Evolutionary conservation across 1,140 invertebrate genomes (phyloP).

Genomic region (Akabosia matsudoensis): DNA sequence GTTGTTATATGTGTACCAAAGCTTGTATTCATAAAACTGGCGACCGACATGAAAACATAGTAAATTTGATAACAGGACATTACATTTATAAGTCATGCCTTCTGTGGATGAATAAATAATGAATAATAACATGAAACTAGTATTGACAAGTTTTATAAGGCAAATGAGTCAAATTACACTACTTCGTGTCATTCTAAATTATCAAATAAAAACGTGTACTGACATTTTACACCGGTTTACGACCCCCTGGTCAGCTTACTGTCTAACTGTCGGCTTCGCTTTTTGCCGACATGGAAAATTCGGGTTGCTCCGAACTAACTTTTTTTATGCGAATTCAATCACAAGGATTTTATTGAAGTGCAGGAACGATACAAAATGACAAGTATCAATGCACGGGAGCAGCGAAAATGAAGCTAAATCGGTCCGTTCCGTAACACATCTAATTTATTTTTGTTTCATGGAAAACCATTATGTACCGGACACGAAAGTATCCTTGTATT

Average conservation of each 20-base stretch:
- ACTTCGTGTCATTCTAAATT: conserved; percentile 21
- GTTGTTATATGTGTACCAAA: neutral
- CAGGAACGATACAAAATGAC: too few relatives aligned
- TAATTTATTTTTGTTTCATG: too few relatives aligned
- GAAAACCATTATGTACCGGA: too few relatives aligned
- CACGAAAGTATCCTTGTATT: too few relatives aligned
- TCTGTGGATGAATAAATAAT: conserved; percentile 13
- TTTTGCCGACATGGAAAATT: too few relatives aligned
- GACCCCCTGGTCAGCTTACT: conserved; percentile 17
- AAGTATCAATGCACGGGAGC: too few relatives aligned
- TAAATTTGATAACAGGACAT: conserved; percentile 7
- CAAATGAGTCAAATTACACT: conserved; percentile 24
- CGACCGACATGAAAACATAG: neutral
- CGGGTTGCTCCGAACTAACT: too few relatives aligned
- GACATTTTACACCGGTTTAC: conserved; percentile 21
- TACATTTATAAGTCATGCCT: neutral
- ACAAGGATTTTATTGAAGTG: too few relatives aligned
- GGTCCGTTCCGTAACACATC: too few relatives aligned
- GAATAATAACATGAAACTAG: conserved; percentile 15
- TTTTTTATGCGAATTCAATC: too few relatives aligned
- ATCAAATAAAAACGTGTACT: conserved; percentile 15
- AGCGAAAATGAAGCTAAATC: too few relatives aligned
- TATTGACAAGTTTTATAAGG: conserved; percentile 22
- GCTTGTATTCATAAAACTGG: neutral
- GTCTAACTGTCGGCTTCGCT: too few relatives aligned